These are phyloP conservation scores for Pecten maximus DNA, from an alignment of 2,888 invertebrate genomes.

Conservation along the genomic window DNA sequence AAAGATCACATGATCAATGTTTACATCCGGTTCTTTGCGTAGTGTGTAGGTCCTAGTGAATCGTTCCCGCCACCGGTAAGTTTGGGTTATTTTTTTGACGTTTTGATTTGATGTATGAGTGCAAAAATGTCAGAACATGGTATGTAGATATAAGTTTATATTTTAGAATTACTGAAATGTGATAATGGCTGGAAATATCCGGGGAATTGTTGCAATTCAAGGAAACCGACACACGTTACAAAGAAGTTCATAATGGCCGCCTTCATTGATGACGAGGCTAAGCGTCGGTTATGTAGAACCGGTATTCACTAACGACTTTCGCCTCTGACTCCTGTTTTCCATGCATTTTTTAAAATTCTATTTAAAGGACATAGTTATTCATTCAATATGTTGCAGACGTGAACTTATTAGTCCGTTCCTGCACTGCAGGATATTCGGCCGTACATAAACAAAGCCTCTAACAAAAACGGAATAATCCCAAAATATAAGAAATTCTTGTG, in stretches of 20 bases:
- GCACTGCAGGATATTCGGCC: neutral
- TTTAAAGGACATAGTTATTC: neutral
- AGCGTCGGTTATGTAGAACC: neutral
- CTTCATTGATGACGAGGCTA: slow-evolving; percentile 30
- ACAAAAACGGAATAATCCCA: neutral
- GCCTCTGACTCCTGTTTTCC: too few relatives aligned
- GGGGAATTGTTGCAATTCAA: neutral
- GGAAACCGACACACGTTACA: neutral
- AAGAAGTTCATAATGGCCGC: slow-evolving; percentile 24
- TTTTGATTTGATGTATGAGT: neutral
- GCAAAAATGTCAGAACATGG: neutral
- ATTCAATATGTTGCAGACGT: too few relatives aligned
- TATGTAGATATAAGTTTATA: neutral
- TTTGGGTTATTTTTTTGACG: neutral
- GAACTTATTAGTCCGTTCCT: too few relatives aligned
- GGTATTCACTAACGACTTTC: neutral
- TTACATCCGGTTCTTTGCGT: slow-evolving; percentile 1
- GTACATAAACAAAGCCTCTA: neutral
- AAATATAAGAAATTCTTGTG: too few relatives aligned
- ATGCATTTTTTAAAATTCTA: too few relatives aligned
- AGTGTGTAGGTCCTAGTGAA: neutral
- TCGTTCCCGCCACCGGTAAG: slow-evolving; percentile 22
- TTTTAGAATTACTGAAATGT: neutral
- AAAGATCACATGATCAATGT: neutral
- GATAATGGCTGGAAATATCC: neutral